Conservation (phyloP, 2,113 vertebrate genomes). For the Mastomys natalensis region DNA sequence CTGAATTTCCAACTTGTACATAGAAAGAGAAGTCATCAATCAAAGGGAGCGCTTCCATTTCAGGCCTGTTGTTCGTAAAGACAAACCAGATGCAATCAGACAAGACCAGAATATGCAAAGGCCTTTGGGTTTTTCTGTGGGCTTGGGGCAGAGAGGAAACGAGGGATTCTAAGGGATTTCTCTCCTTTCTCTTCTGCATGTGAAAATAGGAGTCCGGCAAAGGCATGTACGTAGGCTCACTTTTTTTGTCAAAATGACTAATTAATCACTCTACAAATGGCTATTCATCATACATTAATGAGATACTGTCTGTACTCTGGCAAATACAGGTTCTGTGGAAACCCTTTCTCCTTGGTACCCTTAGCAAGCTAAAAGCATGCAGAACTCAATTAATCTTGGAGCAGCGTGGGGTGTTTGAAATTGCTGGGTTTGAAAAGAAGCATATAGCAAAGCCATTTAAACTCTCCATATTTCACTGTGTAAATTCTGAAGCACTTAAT, state of each 20-base stretch:
- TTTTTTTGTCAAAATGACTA: constrained; percentile 91
- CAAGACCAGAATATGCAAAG: constrained; percentile 95
- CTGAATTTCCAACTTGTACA: constrained; percentile 92
- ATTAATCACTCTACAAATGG: constrained; percentile 91
- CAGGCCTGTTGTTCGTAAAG: constrained; percentile 87
- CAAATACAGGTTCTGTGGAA: constrained; percentile 80
- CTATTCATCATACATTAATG: constrained; percentile 95
- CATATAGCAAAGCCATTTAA: constrained; percentile 88
- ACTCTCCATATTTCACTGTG: constrained; percentile 87
- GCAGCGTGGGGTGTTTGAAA: constrained; percentile 80
- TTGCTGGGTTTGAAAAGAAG: constrained; percentile 86
- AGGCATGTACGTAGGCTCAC: constrained; percentile 84
- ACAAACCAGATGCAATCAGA: constrained; percentile 90
- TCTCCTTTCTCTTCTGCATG: constrained; percentile 71
- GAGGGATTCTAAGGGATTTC: not conserved
- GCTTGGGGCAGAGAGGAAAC: constrained; percentile 61
- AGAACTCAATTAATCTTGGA: constrained; percentile 91
- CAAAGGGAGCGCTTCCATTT: constrained; percentile 91
- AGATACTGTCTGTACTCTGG: constrained; percentile 91
- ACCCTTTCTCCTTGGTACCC: constrained; percentile 86
- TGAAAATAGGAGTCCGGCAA: constrained; percentile 86
- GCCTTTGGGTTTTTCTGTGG: constrained; percentile 70
- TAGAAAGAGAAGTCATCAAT: constrained; percentile 95
- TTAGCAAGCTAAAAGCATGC: constrained; percentile 86
- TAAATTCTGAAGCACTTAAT: constrained; percentile 89